A percentile compares a stretch with the other conserved stretches of the same genome.
These are phyloP conservation scores for Haliclystus octoradiatus DNA, from an alignment of 30 jellyfish, hydroid and myxozoan genomes.

Conservation along the genomic window DNA sequence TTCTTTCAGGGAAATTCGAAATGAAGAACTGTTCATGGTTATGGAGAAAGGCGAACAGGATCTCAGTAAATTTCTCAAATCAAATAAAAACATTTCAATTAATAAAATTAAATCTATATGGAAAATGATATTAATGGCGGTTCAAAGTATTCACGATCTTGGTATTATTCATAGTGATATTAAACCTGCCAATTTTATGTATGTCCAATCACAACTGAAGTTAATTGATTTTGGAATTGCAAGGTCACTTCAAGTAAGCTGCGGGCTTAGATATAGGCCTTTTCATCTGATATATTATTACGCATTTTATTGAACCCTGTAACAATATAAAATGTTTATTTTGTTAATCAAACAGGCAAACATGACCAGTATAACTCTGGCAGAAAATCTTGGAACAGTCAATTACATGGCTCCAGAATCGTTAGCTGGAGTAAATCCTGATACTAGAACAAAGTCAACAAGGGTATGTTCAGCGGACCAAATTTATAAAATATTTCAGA, in stretches of 20 bases:
- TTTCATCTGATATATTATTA: neutral
- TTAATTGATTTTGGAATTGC: slow-evolving; percentile 97
- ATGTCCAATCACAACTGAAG: slow-evolving; percentile 61
- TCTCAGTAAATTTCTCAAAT: slow-evolving; percentile 33
- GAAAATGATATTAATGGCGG: slow-evolving; percentile 87
- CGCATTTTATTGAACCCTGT: neutral
- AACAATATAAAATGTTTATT: neutral
- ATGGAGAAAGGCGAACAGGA: slow-evolving; percentile 95
- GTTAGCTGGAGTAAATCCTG: slow-evolving; percentile 38
- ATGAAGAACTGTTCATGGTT: slow-evolving; percentile 49
- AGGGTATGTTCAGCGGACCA: too few relatives aligned
- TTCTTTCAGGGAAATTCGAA: slow-evolving; percentile 51
- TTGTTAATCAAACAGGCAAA: slow-evolving; percentile 38
- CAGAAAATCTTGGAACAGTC: slow-evolving; percentile 68
- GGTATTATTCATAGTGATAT: slow-evolving; percentile 87
- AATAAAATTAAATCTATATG: slow-evolving; percentile 37
- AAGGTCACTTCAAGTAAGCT: slow-evolving; percentile 61
- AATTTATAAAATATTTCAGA: too few relatives aligned
- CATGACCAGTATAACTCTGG: slow-evolving; percentile 86
- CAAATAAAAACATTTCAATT: slow-evolving; percentile 18
- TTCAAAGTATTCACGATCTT: slow-evolving; percentile 47
- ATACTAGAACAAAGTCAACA: too few relatives aligned
- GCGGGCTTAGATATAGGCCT: neutral
- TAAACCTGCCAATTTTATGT: slow-evolving; percentile 90
- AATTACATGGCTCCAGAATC: slow-evolving; percentile 98